Evolutionary conservation across 2,888 invertebrate species (phyloP).

Genomic region (Scrobipalpa costella): DNA sequence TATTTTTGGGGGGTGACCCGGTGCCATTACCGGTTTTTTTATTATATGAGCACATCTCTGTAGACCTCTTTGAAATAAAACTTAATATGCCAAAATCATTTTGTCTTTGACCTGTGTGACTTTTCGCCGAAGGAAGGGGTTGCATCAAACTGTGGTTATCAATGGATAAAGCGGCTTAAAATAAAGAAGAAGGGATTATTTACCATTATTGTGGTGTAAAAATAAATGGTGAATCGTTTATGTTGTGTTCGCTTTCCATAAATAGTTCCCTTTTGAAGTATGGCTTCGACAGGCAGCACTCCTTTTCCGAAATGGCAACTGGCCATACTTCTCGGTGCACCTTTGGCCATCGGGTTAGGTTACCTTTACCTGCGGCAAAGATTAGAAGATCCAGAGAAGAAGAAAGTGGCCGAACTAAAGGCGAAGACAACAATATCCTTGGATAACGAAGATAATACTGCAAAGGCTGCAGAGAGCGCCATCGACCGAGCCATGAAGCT

Average conservation of each 20-base stretch:
- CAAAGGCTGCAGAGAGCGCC: constrained; percentile 78
- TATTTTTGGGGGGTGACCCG: too few species aligned
- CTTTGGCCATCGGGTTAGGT: constrained; percentile 90
- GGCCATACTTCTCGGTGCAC: constrained; percentile 90
- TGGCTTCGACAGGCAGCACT: constrained; percentile 79
- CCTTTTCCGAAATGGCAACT: constrained; percentile 92
- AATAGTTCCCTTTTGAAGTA: constrained; percentile 42
- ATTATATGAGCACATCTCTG: not conserved
- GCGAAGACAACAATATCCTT: constrained; percentile 82
- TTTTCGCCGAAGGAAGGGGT: constrained; percentile 26
- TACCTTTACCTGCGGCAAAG: constrained; percentile 87
- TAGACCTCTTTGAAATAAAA: not conserved
- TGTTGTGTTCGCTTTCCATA: constrained; percentile 43
- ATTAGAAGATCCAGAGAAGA: constrained; percentile 77
- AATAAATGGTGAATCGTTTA: constrained; percentile 66
- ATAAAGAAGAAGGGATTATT: constrained; percentile 52
- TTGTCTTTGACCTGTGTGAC: constrained; percentile 23
- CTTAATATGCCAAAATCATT: constrained; percentile 39
- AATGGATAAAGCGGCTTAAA: constrained; percentile 41
- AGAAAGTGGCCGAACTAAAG: constrained; percentile 74
- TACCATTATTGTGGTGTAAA: constrained; percentile 28
- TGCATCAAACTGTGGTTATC: constrained; percentile 43
- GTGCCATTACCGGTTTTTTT: not conserved
- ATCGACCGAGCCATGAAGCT: constrained; percentile 88
- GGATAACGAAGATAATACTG: constrained; percentile 78